Base-by-base conservation (phyloP, 2,888 invertebrate species). In the Sceliomorpha sp. region DNA sequence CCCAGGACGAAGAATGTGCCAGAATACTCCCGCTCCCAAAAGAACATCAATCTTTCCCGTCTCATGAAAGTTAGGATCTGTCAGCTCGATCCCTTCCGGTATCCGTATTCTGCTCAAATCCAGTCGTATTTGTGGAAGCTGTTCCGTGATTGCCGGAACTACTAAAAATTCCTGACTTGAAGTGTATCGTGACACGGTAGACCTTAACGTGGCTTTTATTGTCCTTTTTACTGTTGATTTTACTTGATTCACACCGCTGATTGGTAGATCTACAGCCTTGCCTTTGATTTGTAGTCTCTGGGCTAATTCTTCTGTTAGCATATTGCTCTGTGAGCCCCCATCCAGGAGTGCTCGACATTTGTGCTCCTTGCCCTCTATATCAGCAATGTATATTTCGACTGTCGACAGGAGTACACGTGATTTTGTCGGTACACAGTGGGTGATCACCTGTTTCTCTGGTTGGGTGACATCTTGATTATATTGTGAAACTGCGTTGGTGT, bases 11-110 rank as follows among this genome's bases (percentile, higher is more conserved):
- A 62, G 9, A 14, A 36, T n/a, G 12, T 53, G 37, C 62, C 62
- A 62, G 13, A 62, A 62, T 2, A 37, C 6, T 15, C 29, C 62
- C 9, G 53, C 36, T 17, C 62, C 62, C 1, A 62, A 1, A 0
- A 62, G 15, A 9, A 62, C 5, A 32, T 53, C 53, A 10, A 62
- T 17, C 7, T 13, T n/a, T 1, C 32, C 12, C 8, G 53, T 8
- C 7, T 12, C n/a, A 12, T 47, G 6, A 13, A 62, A 51, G 0
- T 31, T 14, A 5, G 51, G 60, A 31, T 60, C 51, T 24, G 59
- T 48, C 15, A 48, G 26, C 1, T 40, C 27, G 3, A 59, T 24
- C 5, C 14, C 24, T 4, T n/a, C 1, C 7, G 59, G 48, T 8
- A 59, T 31, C 3, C 4, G n/a, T 8, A 51, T 1, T 15, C 34